A percentile compares a stretch with the other conserved stretches of the same genome.
phyloP scores from a whole-genome alignment of 2,797 vertebrate genomes.

The Rallus crepitans region DNA sequence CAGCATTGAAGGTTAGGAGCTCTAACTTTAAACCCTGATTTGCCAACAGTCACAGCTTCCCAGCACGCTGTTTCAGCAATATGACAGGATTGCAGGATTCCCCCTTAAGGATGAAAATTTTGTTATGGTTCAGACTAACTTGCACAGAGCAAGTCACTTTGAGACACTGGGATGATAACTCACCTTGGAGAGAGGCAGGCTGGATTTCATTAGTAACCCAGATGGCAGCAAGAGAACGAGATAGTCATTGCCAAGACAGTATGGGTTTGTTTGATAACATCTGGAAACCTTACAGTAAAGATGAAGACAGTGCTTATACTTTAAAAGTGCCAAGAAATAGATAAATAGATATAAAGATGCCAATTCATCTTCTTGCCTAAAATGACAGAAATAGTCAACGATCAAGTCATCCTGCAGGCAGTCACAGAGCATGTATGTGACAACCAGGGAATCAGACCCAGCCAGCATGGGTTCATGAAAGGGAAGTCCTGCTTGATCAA shows the following conservation, averaged over 20 bases:
- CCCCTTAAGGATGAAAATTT: not conserved
- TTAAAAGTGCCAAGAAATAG: not conserved
- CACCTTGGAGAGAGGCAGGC: not conserved
- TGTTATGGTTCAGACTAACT: not conserved
- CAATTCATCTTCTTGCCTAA: not conserved
- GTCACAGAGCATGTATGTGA: too few relatives aligned
- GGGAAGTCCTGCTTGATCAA: too few relatives aligned
- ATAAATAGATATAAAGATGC: not conserved
- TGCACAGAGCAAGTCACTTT: not conserved
- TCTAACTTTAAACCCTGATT: not conserved
- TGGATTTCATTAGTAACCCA: not conserved
- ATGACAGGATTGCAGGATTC: not conserved
- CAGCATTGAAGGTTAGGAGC: not conserved
- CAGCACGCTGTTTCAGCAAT: not conserved
- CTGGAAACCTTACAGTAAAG: not conserved
- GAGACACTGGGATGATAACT: not conserved
- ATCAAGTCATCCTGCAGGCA: not conserved
- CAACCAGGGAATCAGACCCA: too few relatives aligned
- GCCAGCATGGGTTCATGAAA: too few relatives aligned
- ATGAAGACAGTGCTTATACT: not conserved
- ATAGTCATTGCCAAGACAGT: not conserved
- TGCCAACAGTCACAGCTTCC: not conserved
- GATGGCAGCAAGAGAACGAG: not conserved
- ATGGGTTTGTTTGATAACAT: not conserved
- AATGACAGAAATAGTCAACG: not conserved